Evolutionary conservation across 2,113 vertebrate genomes (phyloP).

Genomic region (Penelope pileata): DNA sequence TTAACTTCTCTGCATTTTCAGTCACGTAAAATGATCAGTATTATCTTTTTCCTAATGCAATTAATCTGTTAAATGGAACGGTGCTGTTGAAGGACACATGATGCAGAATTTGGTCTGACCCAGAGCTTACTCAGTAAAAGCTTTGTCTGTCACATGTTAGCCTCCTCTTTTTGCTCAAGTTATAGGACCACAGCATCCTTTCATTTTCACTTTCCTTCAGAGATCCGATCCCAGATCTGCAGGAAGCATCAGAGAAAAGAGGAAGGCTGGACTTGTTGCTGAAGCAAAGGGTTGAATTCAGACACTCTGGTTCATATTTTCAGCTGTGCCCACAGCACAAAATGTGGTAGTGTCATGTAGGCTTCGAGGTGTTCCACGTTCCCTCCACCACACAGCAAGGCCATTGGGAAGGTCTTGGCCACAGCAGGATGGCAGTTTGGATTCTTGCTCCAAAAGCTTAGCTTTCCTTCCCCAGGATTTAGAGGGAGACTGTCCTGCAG

Average conservation of each 20-base stretch:
- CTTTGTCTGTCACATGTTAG: not conserved
- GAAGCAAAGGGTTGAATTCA: not conserved
- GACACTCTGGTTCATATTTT: not conserved
- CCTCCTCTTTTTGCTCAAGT: not conserved
- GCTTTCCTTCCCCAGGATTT: not conserved
- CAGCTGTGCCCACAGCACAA: not conserved
- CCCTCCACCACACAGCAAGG: not conserved
- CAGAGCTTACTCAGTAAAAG: not conserved
- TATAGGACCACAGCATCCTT: not conserved
- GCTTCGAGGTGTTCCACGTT: not conserved
- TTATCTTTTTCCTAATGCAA: not conserved
- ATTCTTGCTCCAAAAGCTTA: not conserved
- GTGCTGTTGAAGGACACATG: not conserved
- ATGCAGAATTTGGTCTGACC: not conserved
- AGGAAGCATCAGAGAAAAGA: not conserved
- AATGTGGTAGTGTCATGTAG: not conserved
- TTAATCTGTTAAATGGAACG: not conserved
- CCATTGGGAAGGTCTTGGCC: not conserved
- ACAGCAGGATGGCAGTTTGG: not conserved
- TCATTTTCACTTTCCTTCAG: not conserved
- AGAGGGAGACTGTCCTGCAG: not conserved
- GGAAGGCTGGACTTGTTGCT: not conserved
- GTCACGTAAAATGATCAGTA: not conserved
- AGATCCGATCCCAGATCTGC: not conserved
- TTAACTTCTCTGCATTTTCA: not conserved